Base-by-base conservation (phyloP, 2,888 invertebrate species). In the Abscondita cerata region DNA sequence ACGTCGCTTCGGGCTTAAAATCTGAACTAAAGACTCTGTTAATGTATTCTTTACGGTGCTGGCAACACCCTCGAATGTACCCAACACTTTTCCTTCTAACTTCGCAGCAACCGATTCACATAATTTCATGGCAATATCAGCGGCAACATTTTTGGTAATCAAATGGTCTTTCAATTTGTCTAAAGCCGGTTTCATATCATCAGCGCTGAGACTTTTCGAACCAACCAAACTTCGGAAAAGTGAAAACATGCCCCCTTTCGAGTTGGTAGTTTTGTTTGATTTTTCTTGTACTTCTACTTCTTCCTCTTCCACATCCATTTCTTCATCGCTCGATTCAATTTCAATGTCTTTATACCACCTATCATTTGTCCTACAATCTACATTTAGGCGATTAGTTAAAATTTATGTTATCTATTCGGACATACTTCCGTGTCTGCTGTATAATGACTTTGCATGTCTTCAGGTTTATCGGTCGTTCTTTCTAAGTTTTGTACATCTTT, bases 81-180 rank as follows among this genome's bases (percentile, higher is more conserved):
- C 97, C 62, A 98, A 83, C 2, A 92, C 88, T 81, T 93, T 95
- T 63, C 98, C 98, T 76, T 96, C 93, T 20, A 98, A 83, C 77
- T 95, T 95, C 1, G 85, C 84, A 11, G 93, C 90, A 0, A 98
- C 95, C 0, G 96, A 96, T 56, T 96, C 93, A 78, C 98, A 98
- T 18, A 99, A 84, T 77, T 96, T 97, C 65, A 86, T 85, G 0
- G 99, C 90, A 73, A 99, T 98, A 73, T 99, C 98, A 0, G 96
- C 82, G 9, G 99, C 99, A 0, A 99, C 99, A 81, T 99, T 99
- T 82, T 99, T 99, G 0, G 88, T 85, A 71, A 99, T 98, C 56
- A 99, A 85, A 78, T 97, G 98, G 79, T 98, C 98, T 63, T 91
- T 91, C 83, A 99, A 85, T 81, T 97, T 96, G 51, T 97, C 97